Evolutionary conservation across 2,888 invertebrate species (phyloP), one percentile per base, ranked within the genome.

Genomic region (Agrenia bidenticulata): DNA sequence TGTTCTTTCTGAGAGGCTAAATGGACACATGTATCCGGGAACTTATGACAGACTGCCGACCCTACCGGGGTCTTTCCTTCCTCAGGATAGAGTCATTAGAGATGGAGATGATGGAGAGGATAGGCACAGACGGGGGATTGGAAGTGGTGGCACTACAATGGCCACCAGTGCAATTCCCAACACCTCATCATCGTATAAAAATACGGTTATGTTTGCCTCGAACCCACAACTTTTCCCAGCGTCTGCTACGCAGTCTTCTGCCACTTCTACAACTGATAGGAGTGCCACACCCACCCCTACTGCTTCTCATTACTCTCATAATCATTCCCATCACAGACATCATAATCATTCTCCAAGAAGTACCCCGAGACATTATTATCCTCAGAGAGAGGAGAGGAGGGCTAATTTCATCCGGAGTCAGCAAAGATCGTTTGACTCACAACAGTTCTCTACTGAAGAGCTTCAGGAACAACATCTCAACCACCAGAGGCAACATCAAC

Each of bases 161-260:
- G 54, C 27, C 49, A 42, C n/a, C 66, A 54, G 54, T 56, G 5
- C 32, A 32, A 32, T 32, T 32, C 32, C 53, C 59, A 21, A 59
- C 4, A 24, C 49, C n/a, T 24, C 45, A 1, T 13, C 53, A 50
- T 5, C 55, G n/a, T 27, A 63, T 50, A 74, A 74, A 54, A 66
- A 72, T 53, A 73, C 73, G 4, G 74, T 74, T 1, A 74, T 74
- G 74, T 74, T 74, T 60, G 73, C 73, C 13, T 73, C 73, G 2
- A 74, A 74, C 42, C 74, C 74, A 2, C 74, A 74, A 63, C 65
- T 74, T 1, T 74, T 72, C 49, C 72, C 74, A 0, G 69, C 70
- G 15, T 67, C 66, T 15, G 61, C 66, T 1, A 66, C 63, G 11
- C 65, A 41, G 60, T 64, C 67, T 15, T 66, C 72, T 5, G 71